Percentiles rank a stretch among this genome's conserved stretches.
These are phyloP conservation scores for Odontamblyopus lacepedii DNA, from an alignment of 2,797 vertebrate species.

Conservation along the genomic window DNA sequence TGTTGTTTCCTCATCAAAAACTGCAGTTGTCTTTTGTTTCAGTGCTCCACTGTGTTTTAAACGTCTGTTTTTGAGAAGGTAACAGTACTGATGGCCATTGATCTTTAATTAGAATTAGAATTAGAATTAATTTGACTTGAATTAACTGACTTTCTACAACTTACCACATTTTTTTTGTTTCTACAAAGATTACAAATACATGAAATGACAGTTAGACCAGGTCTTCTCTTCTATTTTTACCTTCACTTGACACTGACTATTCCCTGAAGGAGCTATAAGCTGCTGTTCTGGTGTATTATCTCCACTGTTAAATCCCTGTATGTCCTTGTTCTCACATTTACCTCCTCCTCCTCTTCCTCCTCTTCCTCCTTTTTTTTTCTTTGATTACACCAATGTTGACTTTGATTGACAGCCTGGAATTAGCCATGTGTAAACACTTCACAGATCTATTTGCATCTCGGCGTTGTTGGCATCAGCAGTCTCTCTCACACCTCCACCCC, in stretches of 20 bases:
- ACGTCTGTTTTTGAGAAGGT: too few species aligned
- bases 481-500: conserved; percentile 47
- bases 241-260: neutral
- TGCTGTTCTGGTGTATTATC: conserved; percentile 5
- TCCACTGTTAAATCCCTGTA: conserved; percentile 5
- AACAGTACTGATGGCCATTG: too few species aligned
- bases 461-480: conserved; percentile 51
- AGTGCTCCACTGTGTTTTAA: too few species aligned
- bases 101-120: too few species aligned
- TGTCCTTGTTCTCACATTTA: conserved; percentile 13
- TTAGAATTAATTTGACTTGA: too few species aligned
- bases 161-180: neutral
- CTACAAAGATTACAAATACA: neutral
- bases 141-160: neutral
- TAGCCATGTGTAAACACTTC: conserved; percentile 72
- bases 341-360: conserved; percentile 16
- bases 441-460: conserved; percentile 72
- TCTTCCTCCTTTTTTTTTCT: conserved; percentile 33
- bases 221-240: conserved; percentile 5
- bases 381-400: conserved; percentile 40
- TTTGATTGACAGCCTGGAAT: conserved; percentile 73
- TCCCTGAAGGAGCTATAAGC: neutral
- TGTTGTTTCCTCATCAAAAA: too few species aligned
- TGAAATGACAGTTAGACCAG: neutral
- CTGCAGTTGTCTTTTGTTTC: too few species aligned